Evolutionary conservation across 2,113 vertebrate species (phyloP).

Genomic region (Thamnaconus septentrionalis): DNA sequence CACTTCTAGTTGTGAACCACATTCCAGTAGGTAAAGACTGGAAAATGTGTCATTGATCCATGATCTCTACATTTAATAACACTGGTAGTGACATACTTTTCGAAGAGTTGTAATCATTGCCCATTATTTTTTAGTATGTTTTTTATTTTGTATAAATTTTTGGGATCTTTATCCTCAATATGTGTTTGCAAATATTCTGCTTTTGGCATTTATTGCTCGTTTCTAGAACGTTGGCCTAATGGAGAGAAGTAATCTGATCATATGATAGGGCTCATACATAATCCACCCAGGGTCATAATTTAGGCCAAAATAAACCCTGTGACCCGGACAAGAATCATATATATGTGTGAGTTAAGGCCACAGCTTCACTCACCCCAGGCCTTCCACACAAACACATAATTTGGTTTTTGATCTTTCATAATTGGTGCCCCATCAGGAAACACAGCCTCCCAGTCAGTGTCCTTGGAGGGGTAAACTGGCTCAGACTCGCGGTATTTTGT

Average conservation of each 20-base stretch:
- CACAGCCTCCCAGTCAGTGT: constrained; percentile 53
- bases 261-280: constrained; percentile 18
- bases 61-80: too few relatives aligned
- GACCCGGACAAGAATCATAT: neutral
- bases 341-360: neutral
- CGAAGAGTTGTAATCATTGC: too few relatives aligned
- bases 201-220: too few relatives aligned
- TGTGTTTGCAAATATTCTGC: too few relatives aligned
- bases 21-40: too few relatives aligned
- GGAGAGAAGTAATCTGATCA: constrained; percentile 26
- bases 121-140: too few relatives aligned
- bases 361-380: constrained; percentile 80
- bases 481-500: constrained; percentile 75
- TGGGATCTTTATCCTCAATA: too few relatives aligned
- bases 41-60: too few relatives aligned
- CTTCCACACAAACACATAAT: constrained; percentile 93
- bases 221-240: too few relatives aligned
- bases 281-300: constrained; percentile 8
- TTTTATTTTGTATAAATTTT: too few relatives aligned
- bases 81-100: too few relatives aligned
- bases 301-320: constrained; percentile 12
- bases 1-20: too few relatives aligned
- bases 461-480: constrained; percentile 76
- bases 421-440: constrained; percentile 85
- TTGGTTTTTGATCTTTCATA: constrained; percentile 71